A percentile compares a stretch with the other conserved stretches of the same genome.
Conservation (phyloP, 1,140 invertebrate species). For the Zaprionus lachaisei region DNA sequence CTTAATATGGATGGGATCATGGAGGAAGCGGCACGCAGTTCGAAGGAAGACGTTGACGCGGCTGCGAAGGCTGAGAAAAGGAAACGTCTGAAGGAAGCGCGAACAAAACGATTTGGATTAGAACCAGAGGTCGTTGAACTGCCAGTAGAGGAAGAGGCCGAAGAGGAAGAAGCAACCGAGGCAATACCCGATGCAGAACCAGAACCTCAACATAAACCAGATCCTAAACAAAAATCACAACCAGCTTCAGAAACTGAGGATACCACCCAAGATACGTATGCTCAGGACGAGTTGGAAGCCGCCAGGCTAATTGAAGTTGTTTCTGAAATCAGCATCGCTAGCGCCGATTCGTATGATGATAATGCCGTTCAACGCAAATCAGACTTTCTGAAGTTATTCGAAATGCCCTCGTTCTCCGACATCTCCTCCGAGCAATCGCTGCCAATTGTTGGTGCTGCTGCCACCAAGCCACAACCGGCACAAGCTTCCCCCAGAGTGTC, state of each 20-base stretch:
- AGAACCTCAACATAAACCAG: not conserved
- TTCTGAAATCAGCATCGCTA: not conserved
- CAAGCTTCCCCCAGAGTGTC: not conserved
- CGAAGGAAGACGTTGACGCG: not conserved
- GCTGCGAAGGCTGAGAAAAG: not conserved
- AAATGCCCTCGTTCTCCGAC: slow-evolving; percentile 53
- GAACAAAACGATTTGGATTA: not conserved
- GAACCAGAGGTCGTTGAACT: not conserved
- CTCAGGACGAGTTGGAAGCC: not conserved
- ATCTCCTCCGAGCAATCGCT: slow-evolving; percentile 31
- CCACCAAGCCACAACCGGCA: too few species aligned
- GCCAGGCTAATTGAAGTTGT: not conserved
- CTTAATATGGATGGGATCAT: not conserved
- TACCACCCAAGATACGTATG: not conserved
- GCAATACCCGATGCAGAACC: not conserved
- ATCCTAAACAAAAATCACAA: not conserved
- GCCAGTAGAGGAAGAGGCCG: not conserved
- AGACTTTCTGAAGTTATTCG: slow-evolving; percentile 34
- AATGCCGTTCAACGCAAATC: slow-evolving; percentile 33
- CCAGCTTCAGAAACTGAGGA: not conserved
- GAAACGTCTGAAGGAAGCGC: not conserved
- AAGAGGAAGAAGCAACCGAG: not conserved
- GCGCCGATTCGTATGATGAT: not conserved
- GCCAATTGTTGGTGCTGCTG: too few species aligned
- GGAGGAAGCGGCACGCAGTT: not conserved